A percentile compares a stretch with the other conserved stretches of the same genome.
Conservation (phyloP, 2,797 vertebrate species). For the Eutrigla gurnardus region DNA sequence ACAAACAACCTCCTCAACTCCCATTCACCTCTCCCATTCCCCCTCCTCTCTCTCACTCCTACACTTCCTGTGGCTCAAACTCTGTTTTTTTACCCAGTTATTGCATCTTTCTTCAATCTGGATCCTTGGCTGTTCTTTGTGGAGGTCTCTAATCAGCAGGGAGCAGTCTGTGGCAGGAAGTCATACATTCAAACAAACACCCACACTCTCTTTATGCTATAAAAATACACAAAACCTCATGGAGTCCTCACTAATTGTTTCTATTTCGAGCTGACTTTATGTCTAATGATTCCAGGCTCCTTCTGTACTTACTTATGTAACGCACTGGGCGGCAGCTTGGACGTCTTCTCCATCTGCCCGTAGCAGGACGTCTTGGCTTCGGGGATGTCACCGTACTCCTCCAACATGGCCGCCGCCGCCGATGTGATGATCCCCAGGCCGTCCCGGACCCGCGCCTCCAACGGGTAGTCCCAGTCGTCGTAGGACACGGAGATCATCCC, state of each 20-base stretch:
- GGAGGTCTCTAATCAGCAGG: conserved; percentile 53
- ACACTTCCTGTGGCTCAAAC: conserved; percentile 30
- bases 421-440: conserved; percentile 97
- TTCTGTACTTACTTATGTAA: conserved; percentile 91
- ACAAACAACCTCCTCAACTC: conserved; percentile 43
- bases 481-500: conserved; percentile 97
- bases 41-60: conserved; percentile 21
- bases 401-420: conserved; percentile 94
- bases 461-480: conserved; percentile 96
- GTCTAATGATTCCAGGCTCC: conserved; percentile 13
- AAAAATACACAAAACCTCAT: conserved; percentile 16
- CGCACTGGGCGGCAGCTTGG: conserved; percentile 88
- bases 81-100: conserved; percentile 38
- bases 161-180: conserved; percentile 28
- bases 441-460: conserved; percentile 92
- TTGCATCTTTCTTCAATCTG: conserved; percentile 45
- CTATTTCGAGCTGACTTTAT: background rate
- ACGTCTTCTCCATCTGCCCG: conserved; percentile 88
- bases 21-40: conserved; percentile 50
- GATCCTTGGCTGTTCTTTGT: conserved; percentile 17
- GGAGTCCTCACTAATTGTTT: background rate
- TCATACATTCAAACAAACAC: conserved; percentile 24
- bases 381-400: conserved; percentile 93
- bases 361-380: conserved; percentile 95
- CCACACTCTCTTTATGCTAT: background rate